Evolutionary conservation across 2,888 invertebrate species (phyloP).

Genomic region (Blastobasis adustella): DNA sequence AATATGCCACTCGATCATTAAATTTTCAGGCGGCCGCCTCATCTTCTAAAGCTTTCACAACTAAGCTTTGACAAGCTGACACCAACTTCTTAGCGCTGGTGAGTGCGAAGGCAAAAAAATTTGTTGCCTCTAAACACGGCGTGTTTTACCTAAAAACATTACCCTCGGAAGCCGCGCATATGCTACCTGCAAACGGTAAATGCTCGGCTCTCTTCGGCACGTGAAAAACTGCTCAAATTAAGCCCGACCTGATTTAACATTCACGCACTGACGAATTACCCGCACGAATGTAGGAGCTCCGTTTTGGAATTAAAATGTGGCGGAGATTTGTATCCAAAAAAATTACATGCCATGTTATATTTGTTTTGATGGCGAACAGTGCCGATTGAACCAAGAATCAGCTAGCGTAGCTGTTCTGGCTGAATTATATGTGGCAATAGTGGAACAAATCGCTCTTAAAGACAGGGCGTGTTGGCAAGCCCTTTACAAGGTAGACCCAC

Average conservation of each 20-base stretch:
- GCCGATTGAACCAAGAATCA: too few species aligned
- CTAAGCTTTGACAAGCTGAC: background rate
- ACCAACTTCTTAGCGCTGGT: background rate
- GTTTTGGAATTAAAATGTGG: slow-evolving; percentile 2
- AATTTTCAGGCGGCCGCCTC: background rate
- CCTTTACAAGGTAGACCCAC: too few species aligned
- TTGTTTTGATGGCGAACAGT: too few species aligned
- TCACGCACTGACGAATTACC: slow-evolving; percentile 7
- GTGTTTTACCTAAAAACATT: too few species aligned
- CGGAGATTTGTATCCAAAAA: background rate
- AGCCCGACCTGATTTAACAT: slow-evolving; percentile 10
- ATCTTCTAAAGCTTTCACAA: background rate
- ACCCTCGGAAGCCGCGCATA: background rate
- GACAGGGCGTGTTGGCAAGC: too few species aligned
- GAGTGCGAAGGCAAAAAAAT: too few species aligned
- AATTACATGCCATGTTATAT: too few species aligned
- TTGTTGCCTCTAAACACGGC: too few species aligned
- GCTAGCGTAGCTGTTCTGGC: too few species aligned
- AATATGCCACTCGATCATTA: too few species aligned
- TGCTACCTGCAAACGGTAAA: slow-evolving; percentile 2
- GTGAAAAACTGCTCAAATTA: slow-evolving; percentile 8
- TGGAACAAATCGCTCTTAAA: too few species aligned
- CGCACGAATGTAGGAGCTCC: background rate
- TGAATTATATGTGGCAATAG: too few species aligned
- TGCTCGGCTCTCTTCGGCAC: background rate